Conservation (phyloP, 2,888 invertebrate species). For the Acronicta aceris region DNA sequence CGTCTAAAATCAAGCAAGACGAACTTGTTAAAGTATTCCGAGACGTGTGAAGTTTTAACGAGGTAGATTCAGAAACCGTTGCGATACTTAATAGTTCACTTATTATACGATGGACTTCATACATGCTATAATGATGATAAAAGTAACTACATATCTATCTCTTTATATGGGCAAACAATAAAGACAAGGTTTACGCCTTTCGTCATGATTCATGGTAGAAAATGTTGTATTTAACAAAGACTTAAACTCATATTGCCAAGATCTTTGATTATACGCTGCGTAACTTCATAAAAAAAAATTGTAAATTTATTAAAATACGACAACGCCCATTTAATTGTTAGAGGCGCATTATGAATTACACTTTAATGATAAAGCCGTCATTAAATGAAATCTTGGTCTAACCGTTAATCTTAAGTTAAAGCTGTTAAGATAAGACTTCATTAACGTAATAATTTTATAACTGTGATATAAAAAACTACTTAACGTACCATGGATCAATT, state of each 20-base stretch:
- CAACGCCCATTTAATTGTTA: conserved; percentile 30
- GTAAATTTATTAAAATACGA: conserved; percentile 8
- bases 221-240: conserved; percentile 41
- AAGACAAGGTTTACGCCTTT: conserved; percentile 42
- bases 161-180: conserved; percentile 45
- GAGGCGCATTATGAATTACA: conserved; percentile 1
- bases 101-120: conserved; percentile 19
- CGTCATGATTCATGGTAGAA: conserved; percentile 42
- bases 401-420: conserved; percentile 16
- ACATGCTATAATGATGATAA: conserved; percentile 32
- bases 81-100: conserved; percentile 64
- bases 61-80: conserved; percentile 66
- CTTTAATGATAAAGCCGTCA: background rate
- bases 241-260: background rate
- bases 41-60: conserved; percentile 78
- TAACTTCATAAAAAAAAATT: background rate
- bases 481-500: too few species aligned
- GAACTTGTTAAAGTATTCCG: conserved; percentile 73
- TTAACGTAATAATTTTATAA: background rate
- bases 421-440: background rate
- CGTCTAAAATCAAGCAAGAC: conserved; percentile 68
- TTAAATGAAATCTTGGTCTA: conserved; percentile 19
- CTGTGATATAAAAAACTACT: too few species aligned
- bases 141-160: conserved; percentile 32
- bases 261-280: conserved; percentile 4